A percentile compares a stretch with the other conserved stretches of the same genome.
Evolutionary conservation across 2,113 vertebrate species (phyloP).

Genomic region (Cryptoleucopteryx plumbea): DNA sequence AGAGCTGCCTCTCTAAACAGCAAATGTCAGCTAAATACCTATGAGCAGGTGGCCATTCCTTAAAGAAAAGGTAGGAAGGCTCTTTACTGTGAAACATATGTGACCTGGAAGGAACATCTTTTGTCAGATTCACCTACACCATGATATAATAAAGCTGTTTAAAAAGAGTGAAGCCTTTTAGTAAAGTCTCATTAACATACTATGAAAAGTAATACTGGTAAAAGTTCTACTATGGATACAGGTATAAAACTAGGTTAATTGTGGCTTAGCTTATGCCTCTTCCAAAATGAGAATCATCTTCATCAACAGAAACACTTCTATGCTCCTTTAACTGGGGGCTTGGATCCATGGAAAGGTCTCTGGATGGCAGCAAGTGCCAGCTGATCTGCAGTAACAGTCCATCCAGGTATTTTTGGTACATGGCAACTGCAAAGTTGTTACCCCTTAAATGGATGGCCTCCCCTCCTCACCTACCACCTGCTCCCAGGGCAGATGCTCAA

Average conservation of each 20-base stretch:
- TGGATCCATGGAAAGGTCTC: neutral
- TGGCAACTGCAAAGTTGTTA: neutral
- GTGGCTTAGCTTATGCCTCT: neutral
- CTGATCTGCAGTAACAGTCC: neutral
- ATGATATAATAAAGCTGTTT: neutral
- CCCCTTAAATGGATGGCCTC: neutral
- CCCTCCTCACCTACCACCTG: neutral
- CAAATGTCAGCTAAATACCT: neutral
- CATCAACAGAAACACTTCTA: neutral
- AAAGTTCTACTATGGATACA: neutral
- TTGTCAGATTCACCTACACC: neutral
- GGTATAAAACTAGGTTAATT: neutral
- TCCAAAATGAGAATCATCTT: neutral
- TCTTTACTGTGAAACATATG: neutral
- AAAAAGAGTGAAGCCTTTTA: neutral
- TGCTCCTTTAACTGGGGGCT: neutral
- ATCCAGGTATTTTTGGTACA: fast-evolving
- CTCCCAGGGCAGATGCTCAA: neutral
- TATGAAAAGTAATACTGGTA: neutral
- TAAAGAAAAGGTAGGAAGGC: neutral
- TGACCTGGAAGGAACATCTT: neutral
- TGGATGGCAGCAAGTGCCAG: neutral
- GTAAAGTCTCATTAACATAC: neutral
- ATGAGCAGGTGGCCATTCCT: neutral
- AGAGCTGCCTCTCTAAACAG: neutral